These are phyloP conservation scores for Ardeotis arabs DNA, from an alignment of 2,113 vertebrate genomes.

Conservation along the genomic window DNA sequence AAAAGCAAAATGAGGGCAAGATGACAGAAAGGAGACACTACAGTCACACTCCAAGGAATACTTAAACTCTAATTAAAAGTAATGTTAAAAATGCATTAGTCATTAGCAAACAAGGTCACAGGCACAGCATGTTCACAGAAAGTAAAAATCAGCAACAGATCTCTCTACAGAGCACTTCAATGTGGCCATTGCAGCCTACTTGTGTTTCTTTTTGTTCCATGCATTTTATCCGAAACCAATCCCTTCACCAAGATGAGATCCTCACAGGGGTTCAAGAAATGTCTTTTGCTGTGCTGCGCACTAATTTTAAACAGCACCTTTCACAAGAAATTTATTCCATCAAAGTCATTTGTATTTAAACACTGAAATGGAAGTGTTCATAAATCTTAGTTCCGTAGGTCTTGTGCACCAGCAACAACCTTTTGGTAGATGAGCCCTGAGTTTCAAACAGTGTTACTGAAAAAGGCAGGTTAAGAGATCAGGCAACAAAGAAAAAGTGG, in stretches of 20 bases:
- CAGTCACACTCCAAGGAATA: neutral
- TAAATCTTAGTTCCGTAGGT: neutral
- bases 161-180: neutral
- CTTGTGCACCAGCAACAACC: neutral
- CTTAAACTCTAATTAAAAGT: constrained; percentile 51
- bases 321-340: neutral
- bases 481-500: neutral
- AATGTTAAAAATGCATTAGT: constrained; percentile 47
- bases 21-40: constrained; percentile 40
- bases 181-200: neutral
- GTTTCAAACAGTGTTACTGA: neutral
- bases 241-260: neutral
- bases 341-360: neutral
- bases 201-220: neutral
- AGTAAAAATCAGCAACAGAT: neutral
- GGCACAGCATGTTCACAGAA: neutral
- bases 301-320: neutral
- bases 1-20: neutral
- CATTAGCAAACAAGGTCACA: constrained; percentile 16
- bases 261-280: neutral
- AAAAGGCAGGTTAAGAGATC: neutral
- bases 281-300: neutral
- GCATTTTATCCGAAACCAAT: neutral
- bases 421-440: neutral
- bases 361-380: neutral